Conservation (phyloP, 2,797 vertebrate species). For the Diglossa cyanea region DNA sequence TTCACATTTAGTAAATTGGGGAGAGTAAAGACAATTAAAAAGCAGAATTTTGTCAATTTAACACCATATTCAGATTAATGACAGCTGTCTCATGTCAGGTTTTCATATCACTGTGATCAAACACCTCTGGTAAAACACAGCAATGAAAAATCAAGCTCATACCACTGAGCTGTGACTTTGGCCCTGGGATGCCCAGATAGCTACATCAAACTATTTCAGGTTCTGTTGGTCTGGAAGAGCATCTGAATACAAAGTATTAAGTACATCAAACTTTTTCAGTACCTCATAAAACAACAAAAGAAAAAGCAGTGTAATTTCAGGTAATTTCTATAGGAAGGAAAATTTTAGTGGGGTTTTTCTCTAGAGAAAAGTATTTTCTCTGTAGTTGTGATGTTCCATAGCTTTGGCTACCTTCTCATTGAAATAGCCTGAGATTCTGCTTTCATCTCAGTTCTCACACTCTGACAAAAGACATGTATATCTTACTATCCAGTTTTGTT, state of each 20-base stretch:
- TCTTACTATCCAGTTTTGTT: background rate
- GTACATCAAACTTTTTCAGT: background rate
- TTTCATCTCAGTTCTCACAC: background rate
- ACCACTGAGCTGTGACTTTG: background rate
- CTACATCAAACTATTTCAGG: background rate
- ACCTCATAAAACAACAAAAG: background rate
- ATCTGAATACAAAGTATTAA: background rate
- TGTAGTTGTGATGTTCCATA: background rate
- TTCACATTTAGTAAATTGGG: background rate
- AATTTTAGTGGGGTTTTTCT: background rate
- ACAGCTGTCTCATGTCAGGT: background rate
- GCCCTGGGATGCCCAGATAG: background rate
- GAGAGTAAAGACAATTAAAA: background rate
- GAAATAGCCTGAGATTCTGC: background rate
- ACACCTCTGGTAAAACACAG: background rate
- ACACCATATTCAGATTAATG: background rate
- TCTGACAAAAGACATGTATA: background rate
- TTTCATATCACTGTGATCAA: background rate
- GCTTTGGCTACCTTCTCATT: background rate
- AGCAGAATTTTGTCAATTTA: background rate
- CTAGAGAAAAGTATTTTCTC: background rate
- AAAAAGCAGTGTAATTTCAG: background rate
- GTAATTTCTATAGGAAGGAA: background rate
- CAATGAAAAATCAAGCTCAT: background rate
- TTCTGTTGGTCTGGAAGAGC: background rate